Evolutionary conservation across 2,888 invertebrate species (phyloP).

Genomic region (Dryadula phaetusa): DNA sequence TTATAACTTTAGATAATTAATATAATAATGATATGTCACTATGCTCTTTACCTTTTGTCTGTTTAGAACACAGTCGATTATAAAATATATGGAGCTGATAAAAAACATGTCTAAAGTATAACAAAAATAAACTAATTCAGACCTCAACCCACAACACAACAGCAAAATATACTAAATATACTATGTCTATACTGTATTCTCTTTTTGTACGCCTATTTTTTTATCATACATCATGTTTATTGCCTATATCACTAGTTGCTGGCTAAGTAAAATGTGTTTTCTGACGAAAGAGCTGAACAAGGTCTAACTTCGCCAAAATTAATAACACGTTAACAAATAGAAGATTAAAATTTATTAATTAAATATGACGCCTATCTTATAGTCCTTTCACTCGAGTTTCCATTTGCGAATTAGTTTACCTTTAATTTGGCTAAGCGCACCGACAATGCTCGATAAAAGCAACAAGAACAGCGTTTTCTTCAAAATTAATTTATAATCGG

Average conservation of each 20-base stretch:
- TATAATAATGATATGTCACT: no score
- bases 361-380: slow-evolving; percentile 48
- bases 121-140: no score
- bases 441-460: slow-evolving; percentile 59
- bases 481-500: slow-evolving; percentile 64
- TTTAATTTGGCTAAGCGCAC: slow-evolving; percentile 73
- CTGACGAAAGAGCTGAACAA: background rate
- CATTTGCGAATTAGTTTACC: slow-evolving; percentile 78
- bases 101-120: no score
- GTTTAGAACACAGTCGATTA: no score
- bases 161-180: no score
- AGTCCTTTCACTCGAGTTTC: slow-evolving; percentile 51
- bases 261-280: background rate
- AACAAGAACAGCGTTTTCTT: slow-evolving; percentile 44
- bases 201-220: no score
- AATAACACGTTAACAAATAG: slow-evolving; percentile 36
- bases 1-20: no score
- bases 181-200: no score
- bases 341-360: slow-evolving; percentile 53
- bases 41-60: no score
- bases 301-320: slow-evolving; percentile 16
- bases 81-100: no score
- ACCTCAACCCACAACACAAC: no score
- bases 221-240: no score
- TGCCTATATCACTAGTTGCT: background rate